Base-by-base conservation (phyloP, 2,888 invertebrate genomes). In the Dilophus febrilis region DNA sequence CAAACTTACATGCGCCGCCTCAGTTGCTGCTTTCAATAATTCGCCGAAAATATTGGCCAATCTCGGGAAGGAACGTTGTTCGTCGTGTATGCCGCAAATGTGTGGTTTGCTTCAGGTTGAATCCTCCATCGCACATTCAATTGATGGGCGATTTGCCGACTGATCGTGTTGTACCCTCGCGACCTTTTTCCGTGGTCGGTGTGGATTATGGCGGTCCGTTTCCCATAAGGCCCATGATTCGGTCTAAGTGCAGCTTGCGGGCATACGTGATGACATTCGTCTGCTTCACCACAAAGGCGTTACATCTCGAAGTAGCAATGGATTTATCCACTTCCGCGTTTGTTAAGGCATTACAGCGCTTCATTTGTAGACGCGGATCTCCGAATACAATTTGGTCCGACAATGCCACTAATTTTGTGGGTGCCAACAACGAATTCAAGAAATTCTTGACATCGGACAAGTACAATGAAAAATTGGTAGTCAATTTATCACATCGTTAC, bases 401-500 rank as follows among this genome's bases (percentile, higher is more conserved):
- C 34, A 47, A 48, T 37, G 54, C 52, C 3, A 50, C 50, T 1
- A 53, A 50, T 27, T 53, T 55, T 33, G 38, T 48, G 4, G 54
- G 54, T 4, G 54, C 53, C 2, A 36, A 46, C 5, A 37, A 22
- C 8, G 22, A 22, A 22, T 22, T 22, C 8, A 22, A 22, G 8
- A 22, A 22, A 22, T 22, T 22, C 8, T 22, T 22, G 8, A 22
- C 22, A 6, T 22, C 22, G 8, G 22, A 6, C 5, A 22, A 22
- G 5, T 22, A 22, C 8, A 22, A 22, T 22, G 8, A 22, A 6
- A 8, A 22, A 6, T 4, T 22, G 8, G 8, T 22, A 22, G 22
- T 4, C 22, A 4, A 22, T 22, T 22, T 22, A 8, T 38, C 16
- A 28, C 40, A 33, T 10, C 11, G 12, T 33, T 18, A 12, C 4